Conservation (phyloP, 2,797 vertebrate genomes). For the Acanthurus tractus region DNA sequence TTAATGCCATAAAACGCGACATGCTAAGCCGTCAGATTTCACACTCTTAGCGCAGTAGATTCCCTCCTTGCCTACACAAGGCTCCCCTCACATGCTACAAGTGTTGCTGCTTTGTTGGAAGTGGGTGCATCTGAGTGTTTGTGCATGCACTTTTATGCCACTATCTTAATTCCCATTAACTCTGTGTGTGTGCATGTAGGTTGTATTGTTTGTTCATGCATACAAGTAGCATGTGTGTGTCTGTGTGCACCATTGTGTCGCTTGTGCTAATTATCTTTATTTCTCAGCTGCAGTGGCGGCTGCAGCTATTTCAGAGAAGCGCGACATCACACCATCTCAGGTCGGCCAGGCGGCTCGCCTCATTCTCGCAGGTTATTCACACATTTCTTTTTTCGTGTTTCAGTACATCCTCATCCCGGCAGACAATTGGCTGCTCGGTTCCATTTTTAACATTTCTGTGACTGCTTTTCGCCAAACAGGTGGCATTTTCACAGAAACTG, state of each 20-base stretch:
- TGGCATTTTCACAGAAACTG: conserved; percentile 42
- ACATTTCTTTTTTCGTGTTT: conserved; percentile 9
- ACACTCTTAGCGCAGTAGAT: conserved; percentile 64
- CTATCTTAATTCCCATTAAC: not conserved
- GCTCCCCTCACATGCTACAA: conserved; percentile 74
- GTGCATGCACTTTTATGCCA: conserved; percentile 3
- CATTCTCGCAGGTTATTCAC: conserved; percentile 49
- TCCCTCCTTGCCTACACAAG: conserved; percentile 64
- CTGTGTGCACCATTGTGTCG: conserved; percentile 3
- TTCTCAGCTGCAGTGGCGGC: conserved; percentile 49
- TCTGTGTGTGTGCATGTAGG: not conserved
- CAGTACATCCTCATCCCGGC: conserved; percentile 4
- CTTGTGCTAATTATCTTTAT: conserved; percentile 58
- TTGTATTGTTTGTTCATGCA: conserved; percentile 15
- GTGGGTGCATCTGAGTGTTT: conserved; percentile 13
- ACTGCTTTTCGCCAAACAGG: conserved; percentile 30
- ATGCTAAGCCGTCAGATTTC: conserved; percentile 72
- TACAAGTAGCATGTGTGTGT: not conserved
- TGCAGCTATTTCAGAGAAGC: conserved; percentile 67
- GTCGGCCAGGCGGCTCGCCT: conserved; percentile 37
- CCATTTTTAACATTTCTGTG: conserved; percentile 41
- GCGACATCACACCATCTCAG: conserved; percentile 63
- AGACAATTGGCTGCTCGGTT: conserved; percentile 28
- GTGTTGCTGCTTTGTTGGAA: conserved; percentile 37
- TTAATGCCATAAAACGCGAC: conserved; percentile 46